Evolutionary conservation across 1,140 invertebrate genomes (phyloP), one percentile per base, ranked within the genome.

Genomic region (Varroa destructor): DNA sequence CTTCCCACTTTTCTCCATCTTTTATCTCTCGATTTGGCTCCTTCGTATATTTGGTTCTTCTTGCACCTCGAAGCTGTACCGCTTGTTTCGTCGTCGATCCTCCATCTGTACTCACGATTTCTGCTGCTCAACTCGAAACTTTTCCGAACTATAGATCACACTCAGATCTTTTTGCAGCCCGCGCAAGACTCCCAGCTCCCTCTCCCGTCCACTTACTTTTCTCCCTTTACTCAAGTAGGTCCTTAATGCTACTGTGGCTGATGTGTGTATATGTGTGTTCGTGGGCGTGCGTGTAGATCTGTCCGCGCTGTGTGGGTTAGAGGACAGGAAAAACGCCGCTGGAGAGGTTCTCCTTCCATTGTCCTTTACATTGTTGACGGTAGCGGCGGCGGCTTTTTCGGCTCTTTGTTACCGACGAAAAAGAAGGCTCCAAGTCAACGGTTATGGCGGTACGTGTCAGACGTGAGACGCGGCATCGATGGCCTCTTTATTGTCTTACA

Each of bases 401-500:
- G 14, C 40, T 67, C 61, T 67, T 67, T 37, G 46, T 51, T 51
- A 8, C 46, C 46, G 46, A 51, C 46, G 8, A 51, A 3, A 8
- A 51, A 51, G 46, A 51, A 51, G 46, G 46, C 46, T 51, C 46
- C 46, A 51, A 51, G 4, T 67, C 61, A 67, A 67, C 61, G 61
- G 61, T 67, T 67, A 67, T 67, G 61, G 61, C 61, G 61, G 12
- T 67, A 67, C 61, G 61, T 67, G 61, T 67, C 61, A 67, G 61
- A 67, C 61, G 61, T 67, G 61, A 67, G 61, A 40, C 61, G 61
- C 61, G 61, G 61, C 61, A 67, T 67, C 61, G 61, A 67, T 67
- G 61, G 61, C 61, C 61, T 67, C 61, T 67, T 67, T 67, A 67
- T 67, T 67, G 61, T 67, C 12, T 67, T 67, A 67, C 61, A 67